Evolutionary conservation across 2,113 vertebrate genomes (phyloP), one percentile per base, ranked within the genome.

Genomic region (Eurystomus gularis): DNA sequence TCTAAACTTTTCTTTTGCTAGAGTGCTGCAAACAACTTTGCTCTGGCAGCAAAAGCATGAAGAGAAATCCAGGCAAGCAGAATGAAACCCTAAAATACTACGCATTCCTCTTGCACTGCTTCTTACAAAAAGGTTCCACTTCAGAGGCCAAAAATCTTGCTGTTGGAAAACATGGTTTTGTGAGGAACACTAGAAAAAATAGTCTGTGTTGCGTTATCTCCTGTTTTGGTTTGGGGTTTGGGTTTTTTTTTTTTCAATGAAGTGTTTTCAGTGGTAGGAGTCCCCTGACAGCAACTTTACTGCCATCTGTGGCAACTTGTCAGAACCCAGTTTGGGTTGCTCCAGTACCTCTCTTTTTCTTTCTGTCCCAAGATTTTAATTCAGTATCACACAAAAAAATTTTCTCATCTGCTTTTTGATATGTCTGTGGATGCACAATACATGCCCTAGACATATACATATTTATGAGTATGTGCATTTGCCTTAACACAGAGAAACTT

Each of bases 111-210:
- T 79, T 24, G 35, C 65, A 51, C 42, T 83, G 86, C 93, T 88
- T 78, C 72, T 95, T 66, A 78, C 51, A 55, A 71, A 92, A 91
- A 92, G 23, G 61, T 93, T 94, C 93, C 83, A 78, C 52, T 85
- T 79, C 44, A 1, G 2, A 93, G 31, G 89, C 77, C 77, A 89
- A 84, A 82, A 71, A 24, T 29, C 7, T 75, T 29, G n/a, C 77
- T 42, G 29, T 9, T 78, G 65, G 82, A 86, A 96, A 82, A 89
- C 31, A 62, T 19, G 51, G n/a, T 81, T 95, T 61, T 68, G 19
- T 60, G 24, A 88, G 24, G 25, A 78, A 91, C 35, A 20, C 68
- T 64, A 70, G 64, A 84, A 90, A 90, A 90, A 86, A 80, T 9
- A 78, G 0, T 44, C 21, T 33, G 20, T 65, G 23, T 64, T 85